Base-by-base conservation (phyloP, 2,113 vertebrate genomes). In the Nannospalax galili region DNA sequence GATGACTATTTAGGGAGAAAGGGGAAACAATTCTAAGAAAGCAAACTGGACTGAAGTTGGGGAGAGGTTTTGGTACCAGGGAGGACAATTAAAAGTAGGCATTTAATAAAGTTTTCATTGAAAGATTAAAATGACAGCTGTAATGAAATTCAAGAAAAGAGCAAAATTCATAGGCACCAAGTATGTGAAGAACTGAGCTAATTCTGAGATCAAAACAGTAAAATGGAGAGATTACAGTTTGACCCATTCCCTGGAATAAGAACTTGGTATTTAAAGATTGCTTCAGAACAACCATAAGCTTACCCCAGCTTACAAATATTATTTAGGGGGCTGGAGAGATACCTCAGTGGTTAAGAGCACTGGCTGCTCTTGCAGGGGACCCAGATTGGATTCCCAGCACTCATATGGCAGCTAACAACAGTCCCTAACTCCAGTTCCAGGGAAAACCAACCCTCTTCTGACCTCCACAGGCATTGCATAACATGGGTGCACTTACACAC, bases 301-400 rank as follows among this genome's bases (percentile, higher is more conserved):
- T 92, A 95, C 90, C 78, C 95, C 95, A 97, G 96, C 92, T 96
- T 96, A 94, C 94, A 98, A 96, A 97, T 97, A 97, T 97, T 98
- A 95, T 94, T 97, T 97, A 97, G 95, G 48, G n/a, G n/a, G n/a
- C n/a, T n/a, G n/a, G n/a, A n/a, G n/a, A n/a, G n/a, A n/a, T n/a
- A n/a, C n/a, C n/a, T n/a, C n/a, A n/a, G n/a, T n/a, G n/a, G n/a
- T n/a, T n/a, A n/a, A n/a, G n/a, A n/a, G n/a, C n/a, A n/a, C n/a
- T n/a, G n/a, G n/a, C n/a, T n/a, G n/a, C n/a, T n/a, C n/a, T n/a
- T n/a, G n/a, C n/a, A n/a, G n/a, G n/a, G n/a, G n/a, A n/a, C n/a
- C n/a, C n/a, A n/a, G n/a, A n/a, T n/a, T n/a, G n/a, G n/a, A n/a
- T n/a, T n/a, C n/a, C n/a, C n/a, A n/a, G n/a, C n/a, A n/a, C n/a